Conservation (phyloP, 2,888 invertebrate species). For the Drosophila falleni region DNA sequence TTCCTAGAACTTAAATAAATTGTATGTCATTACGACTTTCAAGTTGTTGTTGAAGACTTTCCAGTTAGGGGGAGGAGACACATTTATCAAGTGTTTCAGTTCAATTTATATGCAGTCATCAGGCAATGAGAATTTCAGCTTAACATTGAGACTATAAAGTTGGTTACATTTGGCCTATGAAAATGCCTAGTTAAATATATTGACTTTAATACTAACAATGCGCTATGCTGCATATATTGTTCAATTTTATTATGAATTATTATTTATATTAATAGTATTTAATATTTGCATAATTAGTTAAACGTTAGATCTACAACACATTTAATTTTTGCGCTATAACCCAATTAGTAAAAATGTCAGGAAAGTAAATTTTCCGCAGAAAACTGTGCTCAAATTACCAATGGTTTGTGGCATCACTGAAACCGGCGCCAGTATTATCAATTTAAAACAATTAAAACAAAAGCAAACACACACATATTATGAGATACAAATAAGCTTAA, state of each 20-base stretch:
- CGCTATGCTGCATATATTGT: neutral
- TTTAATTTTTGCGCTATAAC: conserved; percentile 56
- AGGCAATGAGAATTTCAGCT: conserved; percentile 4
- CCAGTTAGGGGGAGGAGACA: conserved; percentile 11
- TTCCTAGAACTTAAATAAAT: conserved; percentile 63
- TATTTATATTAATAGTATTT: conserved; percentile 46
- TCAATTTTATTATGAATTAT: neutral
- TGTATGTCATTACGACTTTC: conserved; percentile 70
- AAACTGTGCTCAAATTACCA: conserved; percentile 29
- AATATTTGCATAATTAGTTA: conserved; percentile 63
- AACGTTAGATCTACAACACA: conserved; percentile 35
- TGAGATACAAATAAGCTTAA: conserved; percentile 59
- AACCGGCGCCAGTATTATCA: conserved; percentile 47
- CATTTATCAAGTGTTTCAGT: conserved; percentile 38
- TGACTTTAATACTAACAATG: too few species aligned
- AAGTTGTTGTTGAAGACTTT: conserved; percentile 41
- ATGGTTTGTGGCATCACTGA: neutral
- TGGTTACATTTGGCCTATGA: neutral
- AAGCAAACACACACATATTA: conserved; percentile 51
- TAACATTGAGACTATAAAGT: neutral
- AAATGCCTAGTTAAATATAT: neutral
- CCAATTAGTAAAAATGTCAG: conserved; percentile 61
- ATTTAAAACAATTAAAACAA: conserved; percentile 72
- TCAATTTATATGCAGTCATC: conserved; percentile 22
- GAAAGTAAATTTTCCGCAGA: conserved; percentile 16